Evolutionary conservation across 2,888 invertebrate genomes (phyloP).

Genomic region (Thereva unica): DNA sequence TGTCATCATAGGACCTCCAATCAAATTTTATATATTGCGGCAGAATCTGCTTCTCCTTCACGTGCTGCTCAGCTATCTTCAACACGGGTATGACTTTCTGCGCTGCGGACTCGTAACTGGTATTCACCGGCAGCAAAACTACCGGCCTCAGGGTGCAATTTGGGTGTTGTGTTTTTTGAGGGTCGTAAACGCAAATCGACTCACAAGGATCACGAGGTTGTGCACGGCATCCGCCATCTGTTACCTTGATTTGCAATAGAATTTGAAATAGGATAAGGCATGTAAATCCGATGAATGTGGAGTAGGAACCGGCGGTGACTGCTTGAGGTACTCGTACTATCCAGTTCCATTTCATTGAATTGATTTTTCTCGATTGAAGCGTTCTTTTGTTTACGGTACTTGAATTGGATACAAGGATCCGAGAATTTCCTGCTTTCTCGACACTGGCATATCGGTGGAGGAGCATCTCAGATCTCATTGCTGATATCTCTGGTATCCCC

Average conservation of each 20-base stretch:
- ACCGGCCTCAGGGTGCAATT: constrained; percentile 68
- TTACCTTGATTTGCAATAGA: neutral
- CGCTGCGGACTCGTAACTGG: constrained; percentile 62
- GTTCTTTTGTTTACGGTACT: too few relatives aligned
- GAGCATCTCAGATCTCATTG: too few relatives aligned
- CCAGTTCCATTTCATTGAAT: constrained; percentile 17
- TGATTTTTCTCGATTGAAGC: neutral
- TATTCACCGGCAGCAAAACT: constrained; percentile 67
- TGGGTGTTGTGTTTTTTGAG: constrained; percentile 26
- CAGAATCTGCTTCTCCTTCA: constrained; percentile 61
- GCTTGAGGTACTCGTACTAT: neutral
- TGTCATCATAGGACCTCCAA: constrained; percentile 70
- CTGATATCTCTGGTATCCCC: too few relatives aligned
- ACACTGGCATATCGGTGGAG: too few relatives aligned
- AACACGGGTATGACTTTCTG: constrained; percentile 67
- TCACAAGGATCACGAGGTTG: constrained; percentile 42
- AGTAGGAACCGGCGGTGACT: constrained; percentile 11
- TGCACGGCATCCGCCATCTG: constrained; percentile 42
- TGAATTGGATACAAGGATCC: too few relatives aligned
- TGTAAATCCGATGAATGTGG: constrained; percentile 13
- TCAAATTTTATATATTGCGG: constrained; percentile 65
- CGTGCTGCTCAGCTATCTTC: constrained; percentile 64
- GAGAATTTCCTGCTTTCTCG: too few relatives aligned
- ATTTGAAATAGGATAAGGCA: constrained; percentile 13
- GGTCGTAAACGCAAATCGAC: constrained; percentile 39